These are phyloP conservation scores for Oryzias javanicus DNA, from an alignment of 2,113 vertebrate species.

Conservation along the genomic window DNA sequence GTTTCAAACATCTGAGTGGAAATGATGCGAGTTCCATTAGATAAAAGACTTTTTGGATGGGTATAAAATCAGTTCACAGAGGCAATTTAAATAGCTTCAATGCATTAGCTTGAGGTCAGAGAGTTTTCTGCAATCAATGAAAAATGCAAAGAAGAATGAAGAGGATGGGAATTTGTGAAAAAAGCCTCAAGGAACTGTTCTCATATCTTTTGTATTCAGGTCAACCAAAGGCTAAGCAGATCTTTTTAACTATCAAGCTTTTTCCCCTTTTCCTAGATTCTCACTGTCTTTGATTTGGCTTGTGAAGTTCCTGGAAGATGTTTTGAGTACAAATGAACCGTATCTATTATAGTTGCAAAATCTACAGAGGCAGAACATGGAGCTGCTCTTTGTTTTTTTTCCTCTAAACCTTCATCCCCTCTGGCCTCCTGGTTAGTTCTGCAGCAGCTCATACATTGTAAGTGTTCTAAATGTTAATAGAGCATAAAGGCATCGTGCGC, in stretches of 20 bases:
- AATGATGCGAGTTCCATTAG: constrained; percentile 3
- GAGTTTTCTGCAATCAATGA: neutral
- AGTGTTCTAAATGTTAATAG: constrained; percentile 75
- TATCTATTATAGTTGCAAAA: constrained; percentile 28
- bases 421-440: constrained; percentile 59
- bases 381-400: constrained; percentile 36
- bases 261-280: neutral
- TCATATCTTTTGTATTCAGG: constrained; percentile 16
- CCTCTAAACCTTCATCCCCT: constrained; percentile 67
- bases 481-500: constrained; percentile 66
- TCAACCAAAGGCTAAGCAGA: constrained; percentile 16
- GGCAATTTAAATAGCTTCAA: constrained; percentile 5
- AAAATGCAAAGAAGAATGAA: neutral
- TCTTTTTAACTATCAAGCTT: constrained; percentile 1
- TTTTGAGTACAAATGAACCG: constrained; percentile 25
- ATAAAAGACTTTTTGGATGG: constrained; percentile 19
- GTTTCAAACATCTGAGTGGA: constrained; percentile 4
- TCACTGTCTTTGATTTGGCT: constrained; percentile 18
- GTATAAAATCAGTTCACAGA: constrained; percentile 11
- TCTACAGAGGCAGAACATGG: constrained; percentile 14
- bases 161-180: neutral
- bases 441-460: constrained; percentile 69
- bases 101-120: constrained; percentile 12
- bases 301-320: constrained; percentile 35
- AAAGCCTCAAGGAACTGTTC: neutral